These are phyloP conservation scores for Anseranas semipalmata DNA, from an alignment of 2,113 vertebrate species.

Conservation along the genomic window DNA sequence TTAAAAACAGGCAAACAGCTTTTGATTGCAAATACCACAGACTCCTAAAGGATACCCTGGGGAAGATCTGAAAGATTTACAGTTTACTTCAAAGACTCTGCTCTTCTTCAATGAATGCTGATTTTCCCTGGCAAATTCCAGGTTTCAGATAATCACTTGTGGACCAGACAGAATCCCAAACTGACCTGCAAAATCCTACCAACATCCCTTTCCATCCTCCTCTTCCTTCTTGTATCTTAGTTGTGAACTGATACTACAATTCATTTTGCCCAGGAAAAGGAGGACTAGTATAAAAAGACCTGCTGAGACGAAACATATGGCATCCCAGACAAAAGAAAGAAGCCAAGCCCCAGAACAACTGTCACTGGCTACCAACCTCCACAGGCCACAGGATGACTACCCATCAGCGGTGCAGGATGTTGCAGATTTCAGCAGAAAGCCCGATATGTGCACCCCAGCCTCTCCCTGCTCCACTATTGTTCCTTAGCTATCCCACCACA, in stretches of 20 bases:
- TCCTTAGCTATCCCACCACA: background rate
- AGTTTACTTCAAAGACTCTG: background rate
- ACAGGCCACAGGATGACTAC: background rate
- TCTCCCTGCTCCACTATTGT: background rate
- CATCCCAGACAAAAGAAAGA: background rate
- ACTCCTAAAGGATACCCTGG: background rate
- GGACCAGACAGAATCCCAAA: background rate
- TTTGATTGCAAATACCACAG: background rate
- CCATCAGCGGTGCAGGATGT: background rate
- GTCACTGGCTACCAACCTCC: background rate
- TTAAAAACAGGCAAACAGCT: background rate
- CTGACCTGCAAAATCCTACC: background rate
- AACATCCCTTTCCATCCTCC: background rate
- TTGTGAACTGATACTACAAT: background rate
- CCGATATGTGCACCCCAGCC: background rate
- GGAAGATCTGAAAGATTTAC: background rate
- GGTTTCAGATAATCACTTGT: background rate
- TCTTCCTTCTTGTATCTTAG: background rate
- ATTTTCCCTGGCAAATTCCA: background rate
- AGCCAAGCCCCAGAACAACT: background rate
- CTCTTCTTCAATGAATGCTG: background rate
- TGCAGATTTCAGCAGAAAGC: background rate
- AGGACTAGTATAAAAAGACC: background rate
- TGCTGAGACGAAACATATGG: background rate
- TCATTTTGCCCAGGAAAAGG: background rate